phyloP scores from a whole-genome alignment of 2,888 invertebrate genomes.

The Vandiemenella viatica region DNA sequence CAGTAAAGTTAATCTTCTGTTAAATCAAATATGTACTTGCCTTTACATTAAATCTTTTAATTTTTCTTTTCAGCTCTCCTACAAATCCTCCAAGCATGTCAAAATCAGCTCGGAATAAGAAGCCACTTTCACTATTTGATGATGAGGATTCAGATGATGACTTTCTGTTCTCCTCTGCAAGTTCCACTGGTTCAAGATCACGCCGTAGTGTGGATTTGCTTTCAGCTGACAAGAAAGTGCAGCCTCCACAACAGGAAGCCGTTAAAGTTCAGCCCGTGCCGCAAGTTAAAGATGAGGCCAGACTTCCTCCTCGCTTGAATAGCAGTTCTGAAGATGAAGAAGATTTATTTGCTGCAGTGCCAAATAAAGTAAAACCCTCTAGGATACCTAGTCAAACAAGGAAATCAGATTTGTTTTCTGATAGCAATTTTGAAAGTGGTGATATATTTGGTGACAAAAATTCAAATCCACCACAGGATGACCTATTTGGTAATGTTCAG shows the following conservation, averaged over 20 bases:
- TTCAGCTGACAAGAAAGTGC: not conserved
- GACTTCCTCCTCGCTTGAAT: not conserved
- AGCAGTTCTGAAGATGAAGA: not conserved
- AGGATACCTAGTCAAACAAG: too few relatives aligned
- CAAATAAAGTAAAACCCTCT: too few relatives aligned
- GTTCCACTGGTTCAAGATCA: slow-evolving; percentile 10
- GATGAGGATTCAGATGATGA: slow-evolving; percentile 21
- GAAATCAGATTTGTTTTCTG: too few relatives aligned
- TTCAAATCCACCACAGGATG: too few relatives aligned
- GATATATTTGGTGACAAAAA: too few relatives aligned
- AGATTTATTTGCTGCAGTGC: not conserved
- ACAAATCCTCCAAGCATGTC: not conserved
- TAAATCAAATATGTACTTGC: too few relatives aligned
- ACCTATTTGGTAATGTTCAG: too few relatives aligned
- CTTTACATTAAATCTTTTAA: not conserved
- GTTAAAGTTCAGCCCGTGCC: too few relatives aligned
- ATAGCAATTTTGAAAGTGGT: too few relatives aligned
- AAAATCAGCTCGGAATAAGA: not conserved
- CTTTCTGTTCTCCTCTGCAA: slow-evolving; percentile 13
- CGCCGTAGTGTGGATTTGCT: slow-evolving; percentile 5
- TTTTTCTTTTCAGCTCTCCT: not conserved
- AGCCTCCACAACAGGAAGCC: too few relatives aligned
- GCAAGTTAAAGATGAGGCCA: not conserved
- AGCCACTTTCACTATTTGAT: slow-evolving; percentile 26
- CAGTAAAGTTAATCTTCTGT: too few relatives aligned